Conservation (phyloP, 2,113 vertebrate genomes). For the Halichoerus grypus region DNA sequence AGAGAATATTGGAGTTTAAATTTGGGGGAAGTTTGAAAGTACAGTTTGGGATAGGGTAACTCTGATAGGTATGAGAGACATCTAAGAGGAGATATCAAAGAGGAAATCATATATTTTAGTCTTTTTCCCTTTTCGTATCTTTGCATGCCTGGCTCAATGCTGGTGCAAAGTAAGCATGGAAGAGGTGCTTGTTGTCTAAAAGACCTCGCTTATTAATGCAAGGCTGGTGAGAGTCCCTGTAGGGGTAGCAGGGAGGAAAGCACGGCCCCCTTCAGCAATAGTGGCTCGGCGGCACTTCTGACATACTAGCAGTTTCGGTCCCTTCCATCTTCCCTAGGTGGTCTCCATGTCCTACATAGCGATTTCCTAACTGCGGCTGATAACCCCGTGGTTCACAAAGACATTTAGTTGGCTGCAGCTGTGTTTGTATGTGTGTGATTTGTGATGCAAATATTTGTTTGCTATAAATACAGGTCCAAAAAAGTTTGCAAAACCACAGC, state of each 20-base stretch:
- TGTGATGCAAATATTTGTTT: background rate
- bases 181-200: background rate
- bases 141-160: background rate
- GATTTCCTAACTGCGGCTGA: background rate
- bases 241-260: background rate
- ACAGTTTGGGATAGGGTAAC: background rate
- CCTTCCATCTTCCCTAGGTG: background rate
- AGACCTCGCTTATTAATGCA: background rate
- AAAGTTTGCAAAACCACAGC: background rate
- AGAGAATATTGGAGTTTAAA: background rate
- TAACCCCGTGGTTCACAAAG: background rate
- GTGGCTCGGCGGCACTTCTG: background rate
- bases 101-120: background rate
- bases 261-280: background rate
- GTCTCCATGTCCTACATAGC: background rate
- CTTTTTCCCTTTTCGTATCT: background rate
- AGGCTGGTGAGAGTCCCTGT: background rate
- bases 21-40: background rate
- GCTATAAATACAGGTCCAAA: background rate
- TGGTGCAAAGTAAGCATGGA: background rate
- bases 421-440: background rate
- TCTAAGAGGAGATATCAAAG: background rate
- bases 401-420: slow-evolving; percentile 14
- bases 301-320: background rate
- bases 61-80: background rate